Evolutionary conservation across 2,888 invertebrate species (phyloP), one percentile per base, ranked within the genome.

Genomic region (Agrochola circellaris): DNA sequence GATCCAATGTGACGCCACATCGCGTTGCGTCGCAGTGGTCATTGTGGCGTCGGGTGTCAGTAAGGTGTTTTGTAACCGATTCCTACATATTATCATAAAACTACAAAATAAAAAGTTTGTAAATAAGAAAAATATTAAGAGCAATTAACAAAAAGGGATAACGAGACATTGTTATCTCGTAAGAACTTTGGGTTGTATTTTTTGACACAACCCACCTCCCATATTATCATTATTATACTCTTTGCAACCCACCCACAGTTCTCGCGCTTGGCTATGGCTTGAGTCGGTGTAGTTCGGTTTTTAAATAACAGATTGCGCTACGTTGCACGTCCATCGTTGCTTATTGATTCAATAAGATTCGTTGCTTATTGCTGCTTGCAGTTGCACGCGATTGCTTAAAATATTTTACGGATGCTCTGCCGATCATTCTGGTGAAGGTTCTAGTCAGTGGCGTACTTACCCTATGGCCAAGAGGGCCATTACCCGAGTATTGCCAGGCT

Each of bases 271-370:
- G 7, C 1, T 6, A 20, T 26, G 3, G 26, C 17, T 11, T 17
- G 7, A 30, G 45, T 65, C 13, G 3, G 9, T 75, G 60, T 65
- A 60, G 56, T 74, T 80, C 26, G 15, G 4, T 26, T 62, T 23
- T 26, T 30, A 61, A 54, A 30, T 42, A 58, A 80, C 34, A 81
- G 80, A 67, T 71, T 56, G 61, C 75, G 70, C 42, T 75, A 70
- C 30, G 15, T 20, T 61, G 2, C 26, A 48, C 61, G 20, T 51
- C 20, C 51, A 51, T 51, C 20, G 20, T 20, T 7, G 8, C 20
- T 58, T n/a, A n/a, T n/a, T n/a, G n/a, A n/a, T 26, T 30, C 54
- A 68, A 9, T n/a, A 3, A 45, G 54, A n/a, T n/a, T n/a, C n/a
- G n/a, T n/a, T n/a, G n/a, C n/a, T n/a, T n/a, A n/a, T n/a, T n/a